These are phyloP conservation scores for Bolborhynchus lineola DNA, from an alignment of 2,113 vertebrate genomes.

Conservation along the genomic window DNA sequence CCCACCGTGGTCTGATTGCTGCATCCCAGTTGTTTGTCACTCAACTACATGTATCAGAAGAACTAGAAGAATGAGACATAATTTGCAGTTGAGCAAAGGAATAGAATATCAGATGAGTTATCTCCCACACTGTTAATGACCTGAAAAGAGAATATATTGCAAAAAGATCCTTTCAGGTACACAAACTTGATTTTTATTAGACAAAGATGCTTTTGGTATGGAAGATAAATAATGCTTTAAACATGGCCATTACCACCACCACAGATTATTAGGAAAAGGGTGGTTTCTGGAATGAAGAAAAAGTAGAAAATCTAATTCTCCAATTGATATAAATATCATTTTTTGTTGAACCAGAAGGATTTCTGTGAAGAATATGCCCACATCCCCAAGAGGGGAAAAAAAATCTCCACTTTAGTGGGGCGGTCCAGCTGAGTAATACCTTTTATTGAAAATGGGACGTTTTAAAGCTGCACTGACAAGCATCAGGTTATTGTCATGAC, in stretches of 20 bases:
- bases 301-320: background rate
- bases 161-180: background rate
- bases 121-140: background rate
- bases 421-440: background rate
- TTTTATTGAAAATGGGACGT: background rate
- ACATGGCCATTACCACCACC: background rate
- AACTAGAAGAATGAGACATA: background rate
- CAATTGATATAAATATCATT: background rate
- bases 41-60: background rate
- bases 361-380: background rate
- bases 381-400: background rate
- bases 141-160: background rate
- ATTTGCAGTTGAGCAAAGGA: background rate
- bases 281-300: background rate
- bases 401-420: background rate
- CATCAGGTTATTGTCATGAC: background rate
- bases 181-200: background rate
- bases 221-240: background rate
- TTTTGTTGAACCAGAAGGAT: background rate
- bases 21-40: background rate
- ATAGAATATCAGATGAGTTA: background rate
- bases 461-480: background rate
- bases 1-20: background rate
- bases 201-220: background rate
- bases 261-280: background rate